Percentiles rank a stretch among this genome's conserved stretches.
phyloP scores from a whole-genome alignment of 2,797 vertebrate genomes.

The Hypotaenidia philippensis region DNA sequence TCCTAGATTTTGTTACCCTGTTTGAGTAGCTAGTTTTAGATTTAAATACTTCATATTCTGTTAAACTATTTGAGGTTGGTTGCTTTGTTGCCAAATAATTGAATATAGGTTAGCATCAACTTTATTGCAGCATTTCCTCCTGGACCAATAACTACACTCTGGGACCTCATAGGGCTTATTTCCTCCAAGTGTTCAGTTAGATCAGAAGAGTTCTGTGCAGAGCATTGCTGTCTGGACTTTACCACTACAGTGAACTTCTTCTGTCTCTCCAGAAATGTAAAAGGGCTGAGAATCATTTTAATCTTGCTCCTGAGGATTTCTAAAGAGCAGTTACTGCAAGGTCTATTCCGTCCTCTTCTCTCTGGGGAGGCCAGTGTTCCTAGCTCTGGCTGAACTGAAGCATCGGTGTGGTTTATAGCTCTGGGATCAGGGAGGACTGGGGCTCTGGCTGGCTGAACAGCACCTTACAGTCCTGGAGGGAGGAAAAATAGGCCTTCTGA shows the following conservation, averaged over 20 bases:
- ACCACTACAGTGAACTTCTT: fast-evolving
- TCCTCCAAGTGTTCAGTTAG: not conserved
- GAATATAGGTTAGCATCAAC: not conserved
- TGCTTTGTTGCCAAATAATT: not conserved
- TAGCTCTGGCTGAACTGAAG: not conserved
- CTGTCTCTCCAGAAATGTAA: not conserved
- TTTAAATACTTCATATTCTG: not conserved
- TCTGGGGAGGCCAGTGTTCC: not conserved
- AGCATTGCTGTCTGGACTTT: not conserved
- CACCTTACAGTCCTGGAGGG: not conserved
- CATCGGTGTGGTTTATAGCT: not conserved
- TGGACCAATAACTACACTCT: not conserved
- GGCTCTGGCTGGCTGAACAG: not conserved
- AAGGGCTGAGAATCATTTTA: not conserved
- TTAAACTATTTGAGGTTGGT: not conserved
- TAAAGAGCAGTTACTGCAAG: not conserved
- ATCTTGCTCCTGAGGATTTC: not conserved
- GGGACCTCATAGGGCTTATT: not conserved
- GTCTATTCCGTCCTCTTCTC: not conserved
- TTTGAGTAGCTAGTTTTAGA: not conserved
- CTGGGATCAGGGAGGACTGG: not conserved
- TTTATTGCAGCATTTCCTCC: not conserved
- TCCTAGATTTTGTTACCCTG: not conserved
- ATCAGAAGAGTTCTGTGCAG: not conserved
- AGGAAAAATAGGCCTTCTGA: not conserved